Evolutionary conservation across 2,888 invertebrate genomes (phyloP).

Genomic region (Luperina testacea): DNA sequence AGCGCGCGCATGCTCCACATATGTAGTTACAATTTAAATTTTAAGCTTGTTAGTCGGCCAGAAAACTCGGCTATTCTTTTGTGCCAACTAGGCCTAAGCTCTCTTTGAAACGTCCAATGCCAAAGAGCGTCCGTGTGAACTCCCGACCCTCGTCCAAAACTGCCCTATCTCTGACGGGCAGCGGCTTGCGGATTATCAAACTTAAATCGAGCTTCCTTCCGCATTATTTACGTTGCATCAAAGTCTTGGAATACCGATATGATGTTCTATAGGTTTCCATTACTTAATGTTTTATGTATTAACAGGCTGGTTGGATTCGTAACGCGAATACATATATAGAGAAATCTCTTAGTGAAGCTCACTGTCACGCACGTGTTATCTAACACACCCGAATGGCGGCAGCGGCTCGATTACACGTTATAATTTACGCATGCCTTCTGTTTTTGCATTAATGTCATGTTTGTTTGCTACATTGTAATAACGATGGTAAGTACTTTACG

Average conservation of each 20-base stretch:
- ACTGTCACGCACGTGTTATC: slow-evolving; percentile 50
- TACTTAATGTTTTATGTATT: slow-evolving; percentile 48
- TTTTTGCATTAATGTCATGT: slow-evolving; percentile 50
- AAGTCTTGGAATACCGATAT: slow-evolving; percentile 57
- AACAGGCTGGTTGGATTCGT: slow-evolving; percentile 25
- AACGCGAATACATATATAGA: slow-evolving; percentile 29
- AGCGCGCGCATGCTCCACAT: slow-evolving; percentile 70
- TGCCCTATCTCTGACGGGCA: slow-evolving; percentile 83
- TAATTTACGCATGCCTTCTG: slow-evolving; percentile 41
- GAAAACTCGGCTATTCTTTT: slow-evolving; percentile 72
- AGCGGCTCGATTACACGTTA: slow-evolving; percentile 36
- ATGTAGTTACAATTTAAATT: slow-evolving; percentile 71
- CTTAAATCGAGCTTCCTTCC: slow-evolving; percentile 75
- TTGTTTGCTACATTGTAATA: slow-evolving; percentile 36
- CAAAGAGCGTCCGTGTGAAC: slow-evolving; percentile 73
- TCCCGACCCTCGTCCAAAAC: slow-evolving; percentile 79
- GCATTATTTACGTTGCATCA: slow-evolving; percentile 66
- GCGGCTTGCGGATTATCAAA: slow-evolving; percentile 84
- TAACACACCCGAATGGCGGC: slow-evolving; percentile 38
- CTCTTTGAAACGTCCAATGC: slow-evolving; percentile 74
- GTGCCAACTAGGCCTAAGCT: slow-evolving; percentile 74
- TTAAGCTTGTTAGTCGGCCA: slow-evolving; percentile 68
- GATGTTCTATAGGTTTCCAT: slow-evolving; percentile 41
- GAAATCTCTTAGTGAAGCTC: slow-evolving; percentile 40
- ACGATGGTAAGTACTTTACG: slow-evolving; percentile 25